Base-by-base conservation (phyloP, 2,113 vertebrate genomes). In the Dipodomys ordii region DNA sequence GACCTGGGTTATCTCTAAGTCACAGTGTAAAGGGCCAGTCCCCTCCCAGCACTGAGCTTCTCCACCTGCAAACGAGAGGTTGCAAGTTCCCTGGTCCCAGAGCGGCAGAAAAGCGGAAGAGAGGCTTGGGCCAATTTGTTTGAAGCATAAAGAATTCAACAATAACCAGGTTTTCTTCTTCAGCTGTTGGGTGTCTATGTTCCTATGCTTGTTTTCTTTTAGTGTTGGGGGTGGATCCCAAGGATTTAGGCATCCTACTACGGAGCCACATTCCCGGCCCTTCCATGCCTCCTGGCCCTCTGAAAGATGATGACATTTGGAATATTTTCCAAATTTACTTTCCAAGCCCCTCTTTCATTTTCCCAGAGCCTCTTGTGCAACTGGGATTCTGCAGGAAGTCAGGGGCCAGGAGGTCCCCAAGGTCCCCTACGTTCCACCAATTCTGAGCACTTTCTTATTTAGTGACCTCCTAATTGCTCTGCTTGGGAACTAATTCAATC, bases 401-500 rank as follows among this genome's bases (percentile, higher is more conserved):
- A 46, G 11, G 22, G 46, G 39, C 57, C 60, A 84, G 64, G 23
- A 23, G 77, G 91, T 79, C 83, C 71, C 82, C 7, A 57, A 77
- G 81, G 91, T 82, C 84, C 18, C 90, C 89, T 23, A 7, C 72
- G 85, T 93, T 92, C 92, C 44, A 13, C 0, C 7, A 49, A 83
- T 96, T 93, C 82, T 86, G 79, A 9, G 90, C 84, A 68, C n/a
- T 89, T 32, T 82, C 65, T 35, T 83, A 74, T 23, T 79, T 39
- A 83, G 44, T 0, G 7, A 15, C 44, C 49, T 90, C 74, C 88
- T 35, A 39, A 92, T 69, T 67, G 49, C 68, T 78, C 57, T 65
- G 68, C 69, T 90, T 83, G 74, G 88, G 92, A 94, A 94, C 91
- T n/a, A 22, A 79, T 78, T 23, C 49, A 67, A 46, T 64, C 64